Percentiles rank a stretch among this genome's conserved stretches.
phyloP scores from a whole-genome alignment of 2,888 invertebrate species.

The Cotesia congregata region DNA sequence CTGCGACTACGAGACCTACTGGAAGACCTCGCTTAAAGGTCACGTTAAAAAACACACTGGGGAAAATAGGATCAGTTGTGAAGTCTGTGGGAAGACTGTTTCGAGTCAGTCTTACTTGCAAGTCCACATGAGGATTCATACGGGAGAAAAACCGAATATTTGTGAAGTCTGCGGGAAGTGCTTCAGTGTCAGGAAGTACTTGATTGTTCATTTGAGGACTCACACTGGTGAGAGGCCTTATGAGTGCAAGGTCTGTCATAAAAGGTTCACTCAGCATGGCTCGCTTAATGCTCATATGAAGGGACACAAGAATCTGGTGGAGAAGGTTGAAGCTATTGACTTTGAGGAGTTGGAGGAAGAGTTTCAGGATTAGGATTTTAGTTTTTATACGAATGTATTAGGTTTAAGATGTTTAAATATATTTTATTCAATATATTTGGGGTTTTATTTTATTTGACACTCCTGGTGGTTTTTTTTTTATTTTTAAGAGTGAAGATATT shows the following conservation, averaged over 20 bases:
- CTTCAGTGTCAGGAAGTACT: constrained; percentile 61
- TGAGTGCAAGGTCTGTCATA: constrained; percentile 65
- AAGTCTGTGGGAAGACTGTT: constrained; percentile 67
- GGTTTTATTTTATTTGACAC: too few relatives aligned
- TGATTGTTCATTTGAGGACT: constrained; percentile 62
- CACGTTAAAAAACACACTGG: constrained; percentile 71
- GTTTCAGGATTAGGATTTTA: neutral
- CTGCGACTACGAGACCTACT: constrained; percentile 70
- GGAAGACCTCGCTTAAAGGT: constrained; percentile 70
- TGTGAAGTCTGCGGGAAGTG: constrained; percentile 63
- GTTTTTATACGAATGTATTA: too few relatives aligned
- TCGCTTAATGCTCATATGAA: constrained; percentile 66
- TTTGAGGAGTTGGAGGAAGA: neutral
- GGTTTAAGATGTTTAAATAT: too few relatives aligned
- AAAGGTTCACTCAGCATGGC: constrained; percentile 66
- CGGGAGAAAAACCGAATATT: constrained; percentile 61
- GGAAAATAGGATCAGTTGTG: constrained; percentile 67
- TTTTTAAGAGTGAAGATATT: too few relatives aligned
- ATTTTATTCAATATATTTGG: too few relatives aligned
- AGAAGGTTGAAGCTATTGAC: neutral
- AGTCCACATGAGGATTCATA: constrained; percentile 62
- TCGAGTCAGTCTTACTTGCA: constrained; percentile 64
- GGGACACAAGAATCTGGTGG: constrained; percentile 50
- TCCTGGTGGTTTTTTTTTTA: too few relatives aligned
- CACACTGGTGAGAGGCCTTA: constrained; percentile 64